These are phyloP conservation scores for Apomyelois bistriatella DNA, from an alignment of 2,888 invertebrate genomes.

Conservation along the genomic window DNA sequence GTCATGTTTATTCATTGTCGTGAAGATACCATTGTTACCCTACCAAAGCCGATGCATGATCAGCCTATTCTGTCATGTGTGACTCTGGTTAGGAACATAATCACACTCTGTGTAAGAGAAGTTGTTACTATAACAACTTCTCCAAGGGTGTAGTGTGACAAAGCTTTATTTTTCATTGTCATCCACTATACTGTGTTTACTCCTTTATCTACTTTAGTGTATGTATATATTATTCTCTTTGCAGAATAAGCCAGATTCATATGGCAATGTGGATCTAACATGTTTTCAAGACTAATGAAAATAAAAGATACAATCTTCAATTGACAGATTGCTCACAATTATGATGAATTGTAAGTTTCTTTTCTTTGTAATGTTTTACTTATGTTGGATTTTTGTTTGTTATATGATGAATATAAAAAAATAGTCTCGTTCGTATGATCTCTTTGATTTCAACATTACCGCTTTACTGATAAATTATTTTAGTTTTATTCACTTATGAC, in stretches of 20 bases:
- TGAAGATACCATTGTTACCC: too few species aligned
- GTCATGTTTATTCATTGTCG: too few species aligned
- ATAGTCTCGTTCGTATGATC: conserved; percentile 60
- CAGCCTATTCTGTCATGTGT: conserved; percentile 46
- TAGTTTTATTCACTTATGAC: neutral
- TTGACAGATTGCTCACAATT: neutral
- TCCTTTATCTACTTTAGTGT: too few species aligned
- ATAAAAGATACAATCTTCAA: too few species aligned
- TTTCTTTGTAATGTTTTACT: neutral
- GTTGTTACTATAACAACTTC: conserved; percentile 41
- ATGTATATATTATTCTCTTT: too few species aligned
- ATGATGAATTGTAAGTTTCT: neutral
- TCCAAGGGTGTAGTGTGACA: conserved; percentile 74
- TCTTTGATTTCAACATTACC: conserved; percentile 55
- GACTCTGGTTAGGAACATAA: conserved; percentile 77
- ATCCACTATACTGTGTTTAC: too few species aligned
- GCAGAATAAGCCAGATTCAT: too few species aligned
- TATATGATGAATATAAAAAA: conserved; percentile 16
- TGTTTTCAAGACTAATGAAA: too few species aligned
- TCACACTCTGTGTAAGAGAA: conserved; percentile 71
- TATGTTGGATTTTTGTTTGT: neutral
- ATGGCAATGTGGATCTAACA: too few species aligned
- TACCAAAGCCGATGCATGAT: conserved; percentile 75
- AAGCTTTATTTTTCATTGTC: neutral
- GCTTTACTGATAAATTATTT: conserved; percentile 34